These are phyloP conservation scores for Athene cunicularia DNA, from an alignment of 2,113 vertebrate species.

Conservation along the genomic window DNA sequence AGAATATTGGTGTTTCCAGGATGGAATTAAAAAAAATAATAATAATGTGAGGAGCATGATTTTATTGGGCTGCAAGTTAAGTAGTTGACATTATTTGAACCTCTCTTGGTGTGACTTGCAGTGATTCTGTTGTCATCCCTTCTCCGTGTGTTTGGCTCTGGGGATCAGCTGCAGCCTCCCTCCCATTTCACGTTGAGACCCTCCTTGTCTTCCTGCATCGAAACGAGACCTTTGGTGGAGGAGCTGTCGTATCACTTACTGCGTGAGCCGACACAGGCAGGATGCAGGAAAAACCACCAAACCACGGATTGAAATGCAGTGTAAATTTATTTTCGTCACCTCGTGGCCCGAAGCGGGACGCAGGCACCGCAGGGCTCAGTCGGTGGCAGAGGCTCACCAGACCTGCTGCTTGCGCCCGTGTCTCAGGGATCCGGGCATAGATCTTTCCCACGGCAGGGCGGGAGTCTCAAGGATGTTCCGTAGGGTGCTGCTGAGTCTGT, in stretches of 20 bases:
- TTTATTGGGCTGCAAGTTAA: background rate
- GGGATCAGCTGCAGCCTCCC: background rate
- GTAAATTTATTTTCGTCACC: rapidly evolving
- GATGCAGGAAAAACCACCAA: background rate
- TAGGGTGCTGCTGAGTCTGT: background rate
- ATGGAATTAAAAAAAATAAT: background rate
- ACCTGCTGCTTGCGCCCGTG: background rate
- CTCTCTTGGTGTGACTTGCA: background rate
- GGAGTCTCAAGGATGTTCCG: background rate
- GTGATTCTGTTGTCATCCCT: background rate
- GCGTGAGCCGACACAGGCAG: background rate
- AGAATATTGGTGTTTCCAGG: background rate
- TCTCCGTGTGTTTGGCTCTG: background rate
- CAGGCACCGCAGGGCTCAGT: background rate
- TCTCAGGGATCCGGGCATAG: background rate
- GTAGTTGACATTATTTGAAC: background rate
- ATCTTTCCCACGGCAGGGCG: background rate
- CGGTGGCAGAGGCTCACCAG: background rate
- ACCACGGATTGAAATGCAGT: rapidly evolving
- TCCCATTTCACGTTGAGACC: background rate
- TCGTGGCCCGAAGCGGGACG: background rate
- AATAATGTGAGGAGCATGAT: background rate
- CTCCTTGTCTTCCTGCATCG: background rate
- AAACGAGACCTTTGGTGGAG: background rate
- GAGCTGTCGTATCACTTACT: background rate